These are phyloP conservation scores for Molorchus minor DNA, from an alignment of 2,888 invertebrate genomes.

Conservation along the genomic window DNA sequence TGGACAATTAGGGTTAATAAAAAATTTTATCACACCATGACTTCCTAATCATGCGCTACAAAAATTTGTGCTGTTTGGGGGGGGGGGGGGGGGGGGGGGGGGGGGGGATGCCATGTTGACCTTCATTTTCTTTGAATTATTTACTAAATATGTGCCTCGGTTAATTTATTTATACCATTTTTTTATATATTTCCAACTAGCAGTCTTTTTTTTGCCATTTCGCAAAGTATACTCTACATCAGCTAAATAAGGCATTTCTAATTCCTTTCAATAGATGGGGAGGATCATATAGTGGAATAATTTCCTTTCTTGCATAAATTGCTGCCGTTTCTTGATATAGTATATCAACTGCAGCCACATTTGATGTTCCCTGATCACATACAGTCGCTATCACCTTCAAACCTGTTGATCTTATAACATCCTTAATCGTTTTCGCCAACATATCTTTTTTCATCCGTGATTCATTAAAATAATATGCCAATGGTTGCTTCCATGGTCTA, in stretches of 20 bases:
- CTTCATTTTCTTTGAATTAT: neutral
- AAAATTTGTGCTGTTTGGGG: neutral
- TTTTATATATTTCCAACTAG: no score
- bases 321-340: neutral
- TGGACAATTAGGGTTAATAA: no score
- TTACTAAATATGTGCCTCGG: neutral
- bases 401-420: neutral
- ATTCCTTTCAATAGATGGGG: no score
- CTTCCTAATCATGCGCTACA: no score
- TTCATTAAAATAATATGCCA: neutral
- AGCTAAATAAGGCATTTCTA: neutral
- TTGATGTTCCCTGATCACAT: conserved; percentile 18
- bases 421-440: neutral
- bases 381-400: conserved; percentile 3
- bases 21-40: no score
- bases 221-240: neutral
- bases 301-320: neutral
- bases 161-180: neutral
- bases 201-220: no score
- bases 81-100: no score
- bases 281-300: conserved; percentile 11
- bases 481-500: neutral
- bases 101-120: neutral
- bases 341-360: conserved; percentile 10
- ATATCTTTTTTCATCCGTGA: neutral